Evolutionary conservation across 2,113 vertebrate genomes (phyloP).

Genomic region (Murina feae): DNA sequence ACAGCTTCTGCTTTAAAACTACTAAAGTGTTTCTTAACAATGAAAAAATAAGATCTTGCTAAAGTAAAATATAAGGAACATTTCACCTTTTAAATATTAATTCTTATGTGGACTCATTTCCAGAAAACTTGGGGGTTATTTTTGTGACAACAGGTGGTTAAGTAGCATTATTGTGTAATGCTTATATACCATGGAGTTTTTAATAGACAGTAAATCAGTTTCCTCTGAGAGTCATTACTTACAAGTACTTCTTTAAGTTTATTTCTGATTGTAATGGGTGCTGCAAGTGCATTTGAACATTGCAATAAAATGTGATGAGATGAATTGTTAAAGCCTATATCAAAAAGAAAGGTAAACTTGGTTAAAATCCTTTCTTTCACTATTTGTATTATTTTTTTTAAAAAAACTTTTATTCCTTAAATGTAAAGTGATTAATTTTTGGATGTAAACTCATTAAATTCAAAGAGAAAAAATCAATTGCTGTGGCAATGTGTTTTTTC

Average conservation of each 20-base stretch:
- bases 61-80: slow-evolving; percentile 55
- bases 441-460: slow-evolving; percentile 71
- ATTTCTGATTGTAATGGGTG: slow-evolving; percentile 75
- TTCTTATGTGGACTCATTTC: slow-evolving; percentile 44
- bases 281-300: slow-evolving; percentile 67
- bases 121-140: slow-evolving; percentile 64
- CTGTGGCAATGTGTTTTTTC: background rate
- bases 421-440: slow-evolving; percentile 70
- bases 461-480: slow-evolving; percentile 51
- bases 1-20: slow-evolving; percentile 51
- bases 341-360: slow-evolving; percentile 52
- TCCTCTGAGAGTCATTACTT: slow-evolving; percentile 58
- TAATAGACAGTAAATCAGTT: slow-evolving; percentile 49
- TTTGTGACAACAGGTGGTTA: slow-evolving; percentile 53
- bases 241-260: slow-evolving; percentile 62
- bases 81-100: slow-evolving; percentile 66
- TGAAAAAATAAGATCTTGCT: slow-evolving; percentile 46
- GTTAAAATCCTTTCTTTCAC: slow-evolving; percentile 59
- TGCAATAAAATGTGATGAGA: slow-evolving; percentile 45
- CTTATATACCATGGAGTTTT: slow-evolving; percentile 49
- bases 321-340: slow-evolving; percentile 50
- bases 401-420: slow-evolving; percentile 65
- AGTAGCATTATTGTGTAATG: slow-evolving; percentile 68
- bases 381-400: slow-evolving; percentile 65
- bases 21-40: slow-evolving; percentile 65